Percentiles rank a stretch among this genome's conserved stretches.
Evolutionary conservation across 1,140 invertebrate genomes (phyloP).

Genomic region (Philaenus spumarius): DNA sequence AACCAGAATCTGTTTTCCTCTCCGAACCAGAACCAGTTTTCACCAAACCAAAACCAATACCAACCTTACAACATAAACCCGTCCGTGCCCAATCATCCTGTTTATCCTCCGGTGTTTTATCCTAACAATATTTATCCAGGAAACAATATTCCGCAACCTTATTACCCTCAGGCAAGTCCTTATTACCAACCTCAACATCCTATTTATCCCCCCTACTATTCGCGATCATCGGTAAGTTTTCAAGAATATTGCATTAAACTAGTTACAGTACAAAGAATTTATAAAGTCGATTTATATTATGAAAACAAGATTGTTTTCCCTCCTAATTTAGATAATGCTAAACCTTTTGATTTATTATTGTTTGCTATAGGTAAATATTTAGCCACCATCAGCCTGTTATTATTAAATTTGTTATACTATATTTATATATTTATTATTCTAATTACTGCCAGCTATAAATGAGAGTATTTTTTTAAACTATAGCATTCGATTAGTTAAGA

Average conservation of each 20-base stretch:
- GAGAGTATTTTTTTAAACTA: too few species aligned
- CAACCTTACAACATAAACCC: slow-evolving; percentile 14
- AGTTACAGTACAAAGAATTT: too few species aligned
- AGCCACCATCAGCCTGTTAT: too few species aligned
- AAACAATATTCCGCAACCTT: not conserved
- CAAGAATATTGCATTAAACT: not conserved
- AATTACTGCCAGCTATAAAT: too few species aligned
- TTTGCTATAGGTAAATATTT: too few species aligned
- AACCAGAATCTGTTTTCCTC: slow-evolving; percentile 2
- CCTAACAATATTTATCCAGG: not conserved
- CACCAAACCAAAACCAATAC: slow-evolving; percentile 8
- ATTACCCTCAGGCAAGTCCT: not conserved
- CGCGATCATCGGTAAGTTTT: slow-evolving; percentile 10
- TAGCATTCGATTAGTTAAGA: too few species aligned
- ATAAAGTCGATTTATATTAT: too few species aligned
- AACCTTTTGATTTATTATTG: too few species aligned
- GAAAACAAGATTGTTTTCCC: too few species aligned
- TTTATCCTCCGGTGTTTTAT: not conserved
- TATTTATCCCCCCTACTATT: not conserved
- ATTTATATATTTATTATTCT: too few species aligned
- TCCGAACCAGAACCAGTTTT: not conserved
- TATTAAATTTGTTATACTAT: too few species aligned
- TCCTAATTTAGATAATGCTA: too few species aligned
- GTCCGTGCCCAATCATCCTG: not conserved
- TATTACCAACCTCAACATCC: not conserved